A percentile compares a stretch with the other conserved stretches of the same genome.
phyloP scores from a whole-genome alignment of 2,888 invertebrate species.

The Sphinx pinastri region DNA sequence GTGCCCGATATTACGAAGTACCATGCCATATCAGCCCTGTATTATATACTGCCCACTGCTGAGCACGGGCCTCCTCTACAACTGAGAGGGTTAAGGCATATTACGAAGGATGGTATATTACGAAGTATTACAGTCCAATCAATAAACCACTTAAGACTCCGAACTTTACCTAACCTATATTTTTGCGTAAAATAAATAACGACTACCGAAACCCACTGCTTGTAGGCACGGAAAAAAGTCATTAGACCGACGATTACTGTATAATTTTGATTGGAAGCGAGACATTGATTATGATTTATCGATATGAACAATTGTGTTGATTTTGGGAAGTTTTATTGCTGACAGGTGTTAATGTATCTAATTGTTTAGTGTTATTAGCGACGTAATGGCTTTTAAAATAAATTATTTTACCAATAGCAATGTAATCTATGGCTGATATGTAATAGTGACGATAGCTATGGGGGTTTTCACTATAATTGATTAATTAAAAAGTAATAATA shows the following conservation, averaged over 20 bases:
- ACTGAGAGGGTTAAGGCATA: too few relatives aligned
- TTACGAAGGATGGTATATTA: slow-evolving; percentile 23
- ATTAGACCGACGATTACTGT: slow-evolving; percentile 50
- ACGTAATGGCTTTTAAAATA: background rate
- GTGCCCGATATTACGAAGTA: background rate
- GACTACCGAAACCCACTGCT: slow-evolving; percentile 43
- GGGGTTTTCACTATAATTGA: too few relatives aligned
- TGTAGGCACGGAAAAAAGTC: slow-evolving; percentile 54
- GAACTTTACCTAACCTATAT: slow-evolving; percentile 27
- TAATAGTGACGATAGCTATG: too few relatives aligned
- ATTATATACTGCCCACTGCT: too few relatives aligned
- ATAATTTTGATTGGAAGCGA: slow-evolving; percentile 47
- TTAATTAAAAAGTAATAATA: too few relatives aligned
- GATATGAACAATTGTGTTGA: slow-evolving; percentile 6
- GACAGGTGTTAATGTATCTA: background rate
- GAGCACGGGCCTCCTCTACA: too few relatives aligned
- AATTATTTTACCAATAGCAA: too few relatives aligned
- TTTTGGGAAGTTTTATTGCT: background rate
- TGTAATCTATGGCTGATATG: too few relatives aligned
- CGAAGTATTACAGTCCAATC: slow-evolving; percentile 20
- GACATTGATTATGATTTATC: slow-evolving; percentile 48
- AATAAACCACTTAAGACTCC: slow-evolving; percentile 26
- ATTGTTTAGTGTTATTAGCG: background rate
- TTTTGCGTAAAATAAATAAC: slow-evolving; percentile 43
- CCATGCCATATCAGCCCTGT: too few relatives aligned